Evolutionary conservation across 1,140 invertebrate species (phyloP).

Genomic region (Musca domestica): DNA sequence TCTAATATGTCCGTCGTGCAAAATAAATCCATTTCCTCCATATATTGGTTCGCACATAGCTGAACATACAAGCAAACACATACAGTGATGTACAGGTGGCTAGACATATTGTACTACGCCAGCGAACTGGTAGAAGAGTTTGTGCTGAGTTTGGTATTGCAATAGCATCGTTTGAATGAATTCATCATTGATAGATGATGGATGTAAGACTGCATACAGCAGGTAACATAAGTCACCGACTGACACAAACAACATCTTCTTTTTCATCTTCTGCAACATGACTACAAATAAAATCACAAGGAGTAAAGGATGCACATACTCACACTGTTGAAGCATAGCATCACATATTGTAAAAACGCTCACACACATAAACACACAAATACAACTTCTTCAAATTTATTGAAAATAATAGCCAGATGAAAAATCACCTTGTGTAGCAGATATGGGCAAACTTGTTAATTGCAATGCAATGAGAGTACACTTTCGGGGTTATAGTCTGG

Average conservation of each 20-base stretch:
- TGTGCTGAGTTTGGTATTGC: conserved; percentile 26
- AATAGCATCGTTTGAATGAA: conserved; percentile 37
- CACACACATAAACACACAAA: neutral
- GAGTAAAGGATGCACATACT: neutral
- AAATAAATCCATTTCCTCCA: conserved; percentile 28
- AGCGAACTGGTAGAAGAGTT: neutral
- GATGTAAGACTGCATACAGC: conserved; percentile 31
- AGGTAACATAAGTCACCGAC: conserved; percentile 24
- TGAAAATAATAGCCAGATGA: conserved; percentile 14
- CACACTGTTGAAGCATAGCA: neutral
- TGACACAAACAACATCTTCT: conserved; percentile 14
- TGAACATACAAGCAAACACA: conserved; percentile 8
- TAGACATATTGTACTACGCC: too few relatives aligned
- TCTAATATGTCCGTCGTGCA: conserved; percentile 33
- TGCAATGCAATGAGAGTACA: too few relatives aligned
- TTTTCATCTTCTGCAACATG: neutral
- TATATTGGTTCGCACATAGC: too few relatives aligned
- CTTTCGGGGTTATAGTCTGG: too few relatives aligned
- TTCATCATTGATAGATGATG: conserved; percentile 52
- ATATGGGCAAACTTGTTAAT: neutral
- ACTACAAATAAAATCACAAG: conserved; percentile 3
- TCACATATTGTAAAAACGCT: neutral
- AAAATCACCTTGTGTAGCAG: neutral
- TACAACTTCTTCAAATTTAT: neutral
- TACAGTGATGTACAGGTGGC: conserved; percentile 4